phyloP scores from a whole-genome alignment of 2,113 vertebrate species.

The Cryptomyrus ogoouensis region DNA sequence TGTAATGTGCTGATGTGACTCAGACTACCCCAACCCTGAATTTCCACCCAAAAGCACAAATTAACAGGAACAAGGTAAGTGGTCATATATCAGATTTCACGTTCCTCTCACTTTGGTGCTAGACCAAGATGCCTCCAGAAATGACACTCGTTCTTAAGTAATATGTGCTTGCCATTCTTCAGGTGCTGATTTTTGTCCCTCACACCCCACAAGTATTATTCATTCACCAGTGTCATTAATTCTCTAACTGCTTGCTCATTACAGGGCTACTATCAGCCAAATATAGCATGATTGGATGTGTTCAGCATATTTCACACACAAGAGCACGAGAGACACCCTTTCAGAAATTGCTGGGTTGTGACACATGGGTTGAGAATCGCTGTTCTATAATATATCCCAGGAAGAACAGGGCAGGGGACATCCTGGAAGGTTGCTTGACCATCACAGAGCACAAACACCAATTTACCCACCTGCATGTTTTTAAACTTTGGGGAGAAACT shows the following conservation, averaged over 20 bases:
- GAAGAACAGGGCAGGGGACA: neutral
- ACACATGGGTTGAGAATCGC: too few relatives aligned
- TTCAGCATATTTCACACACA: neutral
- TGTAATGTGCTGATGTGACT: neutral
- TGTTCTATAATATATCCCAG: neutral
- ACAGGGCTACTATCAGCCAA: neutral
- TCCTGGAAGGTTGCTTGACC: neutral
- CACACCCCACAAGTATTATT: neutral
- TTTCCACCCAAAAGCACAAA: too few relatives aligned
- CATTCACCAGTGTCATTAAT: neutral
- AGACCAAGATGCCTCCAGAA: neutral
- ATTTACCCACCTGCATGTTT: too few relatives aligned
- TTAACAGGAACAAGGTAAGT: too few relatives aligned
- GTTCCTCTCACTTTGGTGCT: neutral
- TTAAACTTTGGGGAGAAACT: too few relatives aligned
- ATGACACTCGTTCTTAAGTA: neutral
- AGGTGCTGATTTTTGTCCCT: neutral
- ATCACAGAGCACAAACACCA: neutral
- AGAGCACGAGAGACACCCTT: neutral
- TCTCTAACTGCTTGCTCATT: neutral
- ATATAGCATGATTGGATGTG: neutral
- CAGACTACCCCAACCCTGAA: neutral
- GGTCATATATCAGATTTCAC: too few relatives aligned
- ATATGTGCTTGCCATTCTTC: neutral
- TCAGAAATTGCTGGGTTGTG: too few relatives aligned